phyloP scores from a whole-genome alignment of 2,888 invertebrate species.

The Cheilosia pagana region DNA sequence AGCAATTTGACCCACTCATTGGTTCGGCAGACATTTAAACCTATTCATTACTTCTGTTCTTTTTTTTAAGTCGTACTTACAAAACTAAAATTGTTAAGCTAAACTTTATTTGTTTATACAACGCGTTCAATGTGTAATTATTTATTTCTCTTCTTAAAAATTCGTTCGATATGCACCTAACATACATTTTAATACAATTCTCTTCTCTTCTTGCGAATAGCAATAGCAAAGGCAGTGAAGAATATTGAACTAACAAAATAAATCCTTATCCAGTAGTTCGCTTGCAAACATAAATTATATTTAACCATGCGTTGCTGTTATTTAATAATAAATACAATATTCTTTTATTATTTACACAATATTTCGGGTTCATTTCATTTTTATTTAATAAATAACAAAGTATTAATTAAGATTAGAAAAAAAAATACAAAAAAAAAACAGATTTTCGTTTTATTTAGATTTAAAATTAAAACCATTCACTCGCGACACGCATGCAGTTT shows the following conservation, averaged over 20 bases:
- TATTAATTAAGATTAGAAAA: constrained; percentile 55
- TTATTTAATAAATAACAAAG: constrained; percentile 73
- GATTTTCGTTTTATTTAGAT: constrained; percentile 3
- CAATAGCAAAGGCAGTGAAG: constrained; percentile 59
- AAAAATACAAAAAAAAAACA: constrained; percentile 15
- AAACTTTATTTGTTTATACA: constrained; percentile 30
- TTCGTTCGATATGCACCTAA: constrained; percentile 46
- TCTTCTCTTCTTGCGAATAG: constrained; percentile 9
- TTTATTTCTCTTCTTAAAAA: constrained; percentile 11
- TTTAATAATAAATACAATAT: constrained; percentile 68
- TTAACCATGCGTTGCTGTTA: not conserved
- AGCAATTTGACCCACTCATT: constrained; percentile 24
- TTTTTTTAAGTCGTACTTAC: constrained; percentile 51
- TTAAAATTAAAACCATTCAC: constrained; percentile 47
- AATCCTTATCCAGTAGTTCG: not conserved
- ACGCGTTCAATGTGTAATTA: constrained; percentile 17
- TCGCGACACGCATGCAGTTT: constrained; percentile 13
- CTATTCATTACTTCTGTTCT: not conserved
- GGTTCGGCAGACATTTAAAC: constrained; percentile 8
- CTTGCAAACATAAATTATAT: not conserved
- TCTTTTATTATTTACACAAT: constrained; percentile 50
- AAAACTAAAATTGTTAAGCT: constrained; percentile 37
- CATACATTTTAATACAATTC: constrained; percentile 10
- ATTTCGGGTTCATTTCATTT: constrained; percentile 41
- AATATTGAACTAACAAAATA: constrained; percentile 11